Evolutionary conservation across 2,113 vertebrate genomes (phyloP).

Genomic region (Marcusenius ussheri): DNA sequence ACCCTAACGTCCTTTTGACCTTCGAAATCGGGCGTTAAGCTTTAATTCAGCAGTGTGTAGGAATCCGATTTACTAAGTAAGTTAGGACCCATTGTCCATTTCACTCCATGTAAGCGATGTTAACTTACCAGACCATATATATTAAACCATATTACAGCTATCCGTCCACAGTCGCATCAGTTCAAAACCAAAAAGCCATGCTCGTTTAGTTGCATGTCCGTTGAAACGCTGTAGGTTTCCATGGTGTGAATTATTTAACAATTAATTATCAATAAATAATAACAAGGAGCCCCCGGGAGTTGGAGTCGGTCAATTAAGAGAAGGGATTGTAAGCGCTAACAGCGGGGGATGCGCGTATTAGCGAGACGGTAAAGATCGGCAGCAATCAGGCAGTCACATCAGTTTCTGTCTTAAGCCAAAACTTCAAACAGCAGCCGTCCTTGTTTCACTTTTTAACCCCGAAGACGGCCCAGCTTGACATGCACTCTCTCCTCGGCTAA

Average conservation of each 20-base stretch:
- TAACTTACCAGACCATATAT: not conserved
- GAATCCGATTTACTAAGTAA: not conserved
- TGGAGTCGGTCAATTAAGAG: conserved; percentile 85
- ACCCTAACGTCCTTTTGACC: conserved; percentile 14
- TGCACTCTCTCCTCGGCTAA: conserved; percentile 47
- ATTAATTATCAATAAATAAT: conserved; percentile 99
- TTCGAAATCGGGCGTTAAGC: not conserved
- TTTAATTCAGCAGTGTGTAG: not conserved
- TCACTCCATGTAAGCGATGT: not conserved
- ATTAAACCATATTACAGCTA: conserved; percentile 5
- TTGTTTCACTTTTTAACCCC: conserved; percentile 2
- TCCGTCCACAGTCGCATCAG: conserved; percentile 63
- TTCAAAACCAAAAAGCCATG: conserved; percentile 67
- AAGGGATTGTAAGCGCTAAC: conserved; percentile 76
- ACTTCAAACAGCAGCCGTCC: conserved; percentile 85
- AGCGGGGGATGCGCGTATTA: conserved; percentile 64
- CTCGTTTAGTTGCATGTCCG: conserved; percentile 82
- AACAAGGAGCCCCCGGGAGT: conserved; percentile 84
- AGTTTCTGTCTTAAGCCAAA: conserved; percentile 64
- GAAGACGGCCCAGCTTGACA: not conserved
- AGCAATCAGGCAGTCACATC: conserved; percentile 90
- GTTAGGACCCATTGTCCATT: not conserved
- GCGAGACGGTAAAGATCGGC: conserved; percentile 74
- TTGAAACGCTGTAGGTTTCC: conserved; percentile 74
- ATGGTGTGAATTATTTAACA: conserved; percentile 92